Conservation (phyloP, 2,797 vertebrate species). For the Cossypha caffra region DNA sequence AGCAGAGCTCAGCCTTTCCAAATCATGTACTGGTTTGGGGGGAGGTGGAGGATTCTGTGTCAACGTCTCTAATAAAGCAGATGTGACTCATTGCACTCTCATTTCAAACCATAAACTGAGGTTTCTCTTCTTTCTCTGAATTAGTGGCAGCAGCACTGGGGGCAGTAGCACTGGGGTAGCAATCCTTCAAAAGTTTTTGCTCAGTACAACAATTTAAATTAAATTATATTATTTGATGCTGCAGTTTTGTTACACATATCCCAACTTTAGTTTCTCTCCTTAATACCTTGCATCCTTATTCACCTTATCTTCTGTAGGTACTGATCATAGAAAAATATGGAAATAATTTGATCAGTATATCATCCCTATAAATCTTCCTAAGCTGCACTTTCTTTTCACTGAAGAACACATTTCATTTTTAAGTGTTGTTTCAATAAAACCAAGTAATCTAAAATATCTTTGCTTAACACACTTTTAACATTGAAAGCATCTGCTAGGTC, state of each 20-base stretch:
- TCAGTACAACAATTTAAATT: neutral
- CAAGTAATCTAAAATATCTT: neutral
- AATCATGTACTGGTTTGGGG: neutral
- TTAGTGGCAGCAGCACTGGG: neutral
- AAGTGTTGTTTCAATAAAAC: neutral
- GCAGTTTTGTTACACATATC: neutral
- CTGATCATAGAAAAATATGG: neutral
- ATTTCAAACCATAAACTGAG: neutral
- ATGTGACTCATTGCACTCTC: constrained; percentile 15
- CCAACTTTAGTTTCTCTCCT: neutral
- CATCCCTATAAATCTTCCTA: neutral
- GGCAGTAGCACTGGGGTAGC: neutral
- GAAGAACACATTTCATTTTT: neutral
- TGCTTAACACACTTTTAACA: neutral
- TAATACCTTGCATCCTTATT: neutral
- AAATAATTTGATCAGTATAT: neutral
- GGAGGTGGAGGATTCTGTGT: constrained; percentile 16
- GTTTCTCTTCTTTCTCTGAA: neutral
- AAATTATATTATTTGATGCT: neutral
- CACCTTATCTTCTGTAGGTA: neutral
- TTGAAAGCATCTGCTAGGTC: neutral
- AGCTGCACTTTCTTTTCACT: neutral
- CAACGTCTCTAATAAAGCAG: constrained; percentile 5
- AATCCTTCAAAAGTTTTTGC: neutral
- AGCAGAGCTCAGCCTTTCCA: constrained; percentile 33